Evolutionary conservation across 2,113 vertebrate species (phyloP), one percentile per base, ranked within the genome.

Genomic region (Cyprinus carpio): DNA sequence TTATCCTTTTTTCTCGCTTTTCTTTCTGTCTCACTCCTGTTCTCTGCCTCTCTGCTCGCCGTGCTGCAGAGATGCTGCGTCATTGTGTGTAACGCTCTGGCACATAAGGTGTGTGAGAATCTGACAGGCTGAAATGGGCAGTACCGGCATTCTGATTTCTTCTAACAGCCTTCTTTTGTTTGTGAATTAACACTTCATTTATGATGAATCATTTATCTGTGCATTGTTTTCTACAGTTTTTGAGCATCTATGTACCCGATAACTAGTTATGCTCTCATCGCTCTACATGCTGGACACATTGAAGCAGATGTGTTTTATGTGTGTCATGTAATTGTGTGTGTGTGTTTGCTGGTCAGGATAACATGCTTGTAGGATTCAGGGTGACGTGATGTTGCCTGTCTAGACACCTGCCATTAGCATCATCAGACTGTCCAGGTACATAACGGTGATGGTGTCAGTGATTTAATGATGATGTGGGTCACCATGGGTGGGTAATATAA

Each of bases 21-120:
- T 78, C 20, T 49, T 46, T 65, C n/a, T 29, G 25, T 43, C 77
- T 64, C 18, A 65, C 49, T 54, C 34, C 56, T 74, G n/a, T 69
- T 64, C 34, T 64, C 27, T 75, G 46, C 37, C n/a, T 82, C 40
- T 11, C 62, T 15, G 65, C 54, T 75, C 69, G 25, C 78, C 34
- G 23, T 79, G 20, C 16, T 75, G 83, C 74, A 76, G 84, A 92
- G 89, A 91, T 93, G 93, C 93, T 93, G 92, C 89, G 91, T 93
- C 93, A 93, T 88, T 87, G 72, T 93, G 85, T 83, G 6, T 5
- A 29, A 89, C 77, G 65, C 54, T 74, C 40, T 80, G 82, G 81
- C 51, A 84, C 69, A 62, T 74, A 74, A 80, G 76, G 81, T 71
- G 81, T 69, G 49, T 58, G 81, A 43, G 29, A 56, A 67, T 74